Conservation (phyloP, 2,113 vertebrate genomes). For the Hiodon tergisus region DNA sequence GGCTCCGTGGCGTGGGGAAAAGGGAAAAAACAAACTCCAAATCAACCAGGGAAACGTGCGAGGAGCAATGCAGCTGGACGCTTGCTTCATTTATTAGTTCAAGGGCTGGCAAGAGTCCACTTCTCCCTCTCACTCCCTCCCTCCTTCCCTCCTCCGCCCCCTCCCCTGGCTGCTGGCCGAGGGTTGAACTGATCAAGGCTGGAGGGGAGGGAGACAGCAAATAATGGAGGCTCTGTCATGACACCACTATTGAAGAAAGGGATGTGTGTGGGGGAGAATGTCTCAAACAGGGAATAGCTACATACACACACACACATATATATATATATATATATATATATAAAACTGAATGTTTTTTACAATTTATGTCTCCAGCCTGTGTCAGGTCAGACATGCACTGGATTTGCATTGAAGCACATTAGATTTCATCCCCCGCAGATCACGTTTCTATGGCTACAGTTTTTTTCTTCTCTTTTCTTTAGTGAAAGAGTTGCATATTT, state of each 20-base stretch:
- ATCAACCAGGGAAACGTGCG: constrained; percentile 48
- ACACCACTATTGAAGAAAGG: constrained; percentile 35
- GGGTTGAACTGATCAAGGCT: neutral
- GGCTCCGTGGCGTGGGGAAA: constrained; percentile 59
- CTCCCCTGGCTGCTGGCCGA: constrained; percentile 32
- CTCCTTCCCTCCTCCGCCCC: neutral
- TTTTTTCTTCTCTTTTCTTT: constrained; percentile 17
- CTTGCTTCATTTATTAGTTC: constrained; percentile 56
- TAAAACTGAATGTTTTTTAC: constrained; percentile 31
- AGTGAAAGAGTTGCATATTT: constrained; percentile 48
- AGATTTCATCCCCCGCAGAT: constrained; percentile 51
- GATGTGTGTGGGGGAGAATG: constrained; percentile 27
- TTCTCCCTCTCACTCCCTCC: constrained; percentile 33
- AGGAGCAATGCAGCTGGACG: constrained; percentile 53
- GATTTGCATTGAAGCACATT: constrained; percentile 33
- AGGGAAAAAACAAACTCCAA: constrained; percentile 49
- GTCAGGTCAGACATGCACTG: constrained; percentile 33
- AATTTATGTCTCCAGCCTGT: constrained; percentile 27
- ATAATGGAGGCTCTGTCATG: constrained; percentile 43
- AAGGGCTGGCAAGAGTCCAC: constrained; percentile 42
- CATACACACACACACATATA: neutral
- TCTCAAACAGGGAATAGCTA: neutral
- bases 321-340: constrained; percentile 1
- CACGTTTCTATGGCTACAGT: constrained; percentile 52
- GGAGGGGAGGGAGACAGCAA: constrained; percentile 2